Evolutionary conservation across 2,113 vertebrate genomes (phyloP), one percentile per base, ranked within the genome.

Genomic region (Xyliphius kryptos): DNA sequence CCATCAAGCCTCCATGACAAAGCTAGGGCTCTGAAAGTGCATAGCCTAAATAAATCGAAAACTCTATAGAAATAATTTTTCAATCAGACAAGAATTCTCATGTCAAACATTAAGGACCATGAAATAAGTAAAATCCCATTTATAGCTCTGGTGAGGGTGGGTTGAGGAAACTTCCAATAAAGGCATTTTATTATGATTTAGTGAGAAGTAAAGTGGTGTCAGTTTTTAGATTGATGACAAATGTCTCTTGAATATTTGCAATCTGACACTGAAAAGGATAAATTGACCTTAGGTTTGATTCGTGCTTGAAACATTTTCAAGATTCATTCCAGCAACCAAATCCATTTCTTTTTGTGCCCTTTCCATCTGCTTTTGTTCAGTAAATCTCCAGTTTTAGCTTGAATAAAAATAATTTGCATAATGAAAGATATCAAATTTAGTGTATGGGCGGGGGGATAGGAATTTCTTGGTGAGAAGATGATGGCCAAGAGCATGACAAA

Each of bases 361-460:
- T 81, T 77, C 79, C 72, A 79, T 82, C 80, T 68, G 67, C 68
- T 74, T 79, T 74, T 70, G 67, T 75, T 81, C 72, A 40, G 64
- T 76, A 63, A 70, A 50, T 67, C 56, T 71, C 48, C 59, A 75
- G 67, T 70, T 80, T 79, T 71, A 69, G 59, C 72, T 66, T 66
- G 72, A 81, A 85, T 84, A 75, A 83, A 86, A 85, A 80, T 72
- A 69, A 84, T 85, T 85, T 81, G 76, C 79, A 83, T 83, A 80
- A 84, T 83, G 79, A 81, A 72, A 54, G 75, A 77, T 75, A 82
- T 79, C 72, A 79, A 73, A 81, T 81, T 74, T 75, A 74, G 63
- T 64, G 67, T 75, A 71, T 38, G 56, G 43, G 11, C 40, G 40
- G 68, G 67, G 75, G 59, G 71, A 63, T 74, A 76, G 70, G 63